Conservation (phyloP, 2,113 vertebrate genomes). For the Syngnathus scovelli region DNA sequence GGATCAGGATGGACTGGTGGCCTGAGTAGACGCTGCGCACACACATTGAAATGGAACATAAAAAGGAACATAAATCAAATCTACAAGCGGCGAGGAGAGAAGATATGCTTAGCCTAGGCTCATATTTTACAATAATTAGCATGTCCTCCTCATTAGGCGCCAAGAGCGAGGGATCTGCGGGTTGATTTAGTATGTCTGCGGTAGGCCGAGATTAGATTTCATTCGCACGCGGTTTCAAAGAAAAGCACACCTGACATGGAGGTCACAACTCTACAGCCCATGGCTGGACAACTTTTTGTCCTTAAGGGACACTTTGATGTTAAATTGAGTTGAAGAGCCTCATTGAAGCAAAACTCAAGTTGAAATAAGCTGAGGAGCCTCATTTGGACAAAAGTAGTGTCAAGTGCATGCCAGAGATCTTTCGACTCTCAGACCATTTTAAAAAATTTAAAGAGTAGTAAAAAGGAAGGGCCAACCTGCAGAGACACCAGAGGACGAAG, state of each 20-base stretch:
- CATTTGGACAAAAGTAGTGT: too few relatives aligned
- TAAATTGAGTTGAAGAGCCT: too few relatives aligned
- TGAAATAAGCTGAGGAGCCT: too few relatives aligned
- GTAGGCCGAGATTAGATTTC: slow-evolving; percentile 18
- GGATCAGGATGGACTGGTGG: slow-evolving; percentile 97
- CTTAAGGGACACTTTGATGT: background rate
- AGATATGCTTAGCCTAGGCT: background rate
- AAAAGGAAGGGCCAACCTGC: slow-evolving; percentile 76
- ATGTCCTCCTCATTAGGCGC: background rate
- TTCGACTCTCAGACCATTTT: background rate
- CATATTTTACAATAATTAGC: background rate
- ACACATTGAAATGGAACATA: background rate
- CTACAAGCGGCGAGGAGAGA: background rate
- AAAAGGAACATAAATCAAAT: background rate
- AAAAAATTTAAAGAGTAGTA: background rate
- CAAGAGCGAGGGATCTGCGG: slow-evolving; percentile 9
- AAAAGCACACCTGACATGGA: background rate
- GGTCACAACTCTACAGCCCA: too few relatives aligned
- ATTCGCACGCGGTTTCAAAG: slow-evolving; percentile 7
- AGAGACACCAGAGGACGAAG: slow-evolving; percentile 99
- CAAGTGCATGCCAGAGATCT: background rate
- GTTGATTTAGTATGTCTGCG: slow-evolving; percentile 1
- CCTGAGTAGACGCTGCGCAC: slow-evolving; percentile 88
- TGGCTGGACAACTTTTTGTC: background rate
- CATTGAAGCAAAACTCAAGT: too few relatives aligned